Evolutionary conservation across 2,113 vertebrate species (phyloP).

Genomic region (Ophthalmolycus amberensis): DNA sequence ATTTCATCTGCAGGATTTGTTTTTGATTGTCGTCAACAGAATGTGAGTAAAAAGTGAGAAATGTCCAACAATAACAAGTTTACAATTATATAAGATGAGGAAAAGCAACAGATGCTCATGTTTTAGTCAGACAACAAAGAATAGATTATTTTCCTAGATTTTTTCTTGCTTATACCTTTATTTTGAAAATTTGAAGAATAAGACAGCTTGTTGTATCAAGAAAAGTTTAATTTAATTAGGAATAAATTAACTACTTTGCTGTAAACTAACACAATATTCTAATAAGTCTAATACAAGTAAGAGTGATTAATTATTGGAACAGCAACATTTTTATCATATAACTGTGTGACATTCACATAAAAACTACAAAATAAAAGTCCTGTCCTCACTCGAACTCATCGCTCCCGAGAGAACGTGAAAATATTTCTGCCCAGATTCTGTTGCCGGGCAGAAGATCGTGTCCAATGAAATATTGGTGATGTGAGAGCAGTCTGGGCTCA

Average conservation of each 20-base stretch:
- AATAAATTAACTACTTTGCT: background rate
- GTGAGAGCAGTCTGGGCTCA: background rate
- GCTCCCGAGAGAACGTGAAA: background rate
- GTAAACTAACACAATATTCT: background rate
- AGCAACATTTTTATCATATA: background rate
- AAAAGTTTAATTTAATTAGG: background rate
- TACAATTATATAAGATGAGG: background rate
- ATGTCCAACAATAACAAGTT: conserved; percentile 1
- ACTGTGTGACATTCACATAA: too few relatives aligned
- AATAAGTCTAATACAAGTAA: background rate
- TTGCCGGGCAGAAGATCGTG: conserved; percentile 33
- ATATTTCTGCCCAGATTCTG: conserved; percentile 13
- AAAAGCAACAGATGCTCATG: background rate
- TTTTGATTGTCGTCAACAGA: too few relatives aligned
- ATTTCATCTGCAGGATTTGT: background rate
- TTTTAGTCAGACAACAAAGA: too few relatives aligned
- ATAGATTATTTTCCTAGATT: background rate
- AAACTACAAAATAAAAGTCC: background rate
- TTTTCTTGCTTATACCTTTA: background rate
- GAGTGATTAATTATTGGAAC: background rate
- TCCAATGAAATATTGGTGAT: conserved; percentile 20
- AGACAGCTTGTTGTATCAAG: background rate
- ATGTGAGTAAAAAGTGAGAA: background rate
- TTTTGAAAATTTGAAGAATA: background rate
- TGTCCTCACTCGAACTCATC: conserved; percentile 20